These are phyloP conservation scores for Cryptus viduatorius DNA, from an alignment of 2,888 invertebrate genomes.

Conservation along the genomic window DNA sequence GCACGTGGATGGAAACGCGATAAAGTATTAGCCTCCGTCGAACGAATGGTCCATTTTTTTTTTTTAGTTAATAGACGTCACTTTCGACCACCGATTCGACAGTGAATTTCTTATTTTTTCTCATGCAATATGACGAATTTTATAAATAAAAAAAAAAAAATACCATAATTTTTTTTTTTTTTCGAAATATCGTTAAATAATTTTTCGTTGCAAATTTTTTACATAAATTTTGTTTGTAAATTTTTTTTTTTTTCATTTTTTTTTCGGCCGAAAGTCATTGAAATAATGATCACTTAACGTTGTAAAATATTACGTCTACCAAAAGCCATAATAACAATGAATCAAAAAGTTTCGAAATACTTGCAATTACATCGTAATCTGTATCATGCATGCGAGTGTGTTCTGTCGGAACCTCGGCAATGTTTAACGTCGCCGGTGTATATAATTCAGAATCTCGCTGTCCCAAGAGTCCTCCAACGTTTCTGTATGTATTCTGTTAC, in stretches of 20 bases:
- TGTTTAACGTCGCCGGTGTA: constrained; percentile 34
- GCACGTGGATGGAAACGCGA: constrained; percentile 19
- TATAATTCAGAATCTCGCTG: constrained; percentile 53
- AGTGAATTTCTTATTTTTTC: background rate
- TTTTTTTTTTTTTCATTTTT: too few relatives aligned
- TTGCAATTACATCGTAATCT: constrained; percentile 31
- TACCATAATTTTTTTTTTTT: background rate
- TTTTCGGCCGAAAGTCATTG: too few relatives aligned
- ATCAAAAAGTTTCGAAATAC: background rate
- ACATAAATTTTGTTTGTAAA: too few relatives aligned
- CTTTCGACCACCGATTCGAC: constrained; percentile 38
- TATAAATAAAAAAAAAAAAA: background rate
- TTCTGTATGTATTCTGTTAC: constrained; percentile 19
- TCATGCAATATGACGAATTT: background rate
- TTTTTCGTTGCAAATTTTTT: too few relatives aligned
- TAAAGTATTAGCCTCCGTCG: constrained; percentile 38
- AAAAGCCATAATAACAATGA: background rate
- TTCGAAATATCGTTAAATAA: too few relatives aligned
- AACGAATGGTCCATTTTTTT: constrained; percentile 39
- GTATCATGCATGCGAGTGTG: constrained; percentile 1
- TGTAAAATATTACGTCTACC: background rate
- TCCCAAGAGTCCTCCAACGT: constrained; percentile 43
- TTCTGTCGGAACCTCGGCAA: constrained; percentile 9
- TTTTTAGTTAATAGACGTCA: constrained; percentile 41
- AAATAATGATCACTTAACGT: background rate